Evolutionary conservation across 2,113 vertebrate genomes (phyloP), one percentile per base, ranked within the genome.

Genomic region (Gila orcuttii): DNA sequence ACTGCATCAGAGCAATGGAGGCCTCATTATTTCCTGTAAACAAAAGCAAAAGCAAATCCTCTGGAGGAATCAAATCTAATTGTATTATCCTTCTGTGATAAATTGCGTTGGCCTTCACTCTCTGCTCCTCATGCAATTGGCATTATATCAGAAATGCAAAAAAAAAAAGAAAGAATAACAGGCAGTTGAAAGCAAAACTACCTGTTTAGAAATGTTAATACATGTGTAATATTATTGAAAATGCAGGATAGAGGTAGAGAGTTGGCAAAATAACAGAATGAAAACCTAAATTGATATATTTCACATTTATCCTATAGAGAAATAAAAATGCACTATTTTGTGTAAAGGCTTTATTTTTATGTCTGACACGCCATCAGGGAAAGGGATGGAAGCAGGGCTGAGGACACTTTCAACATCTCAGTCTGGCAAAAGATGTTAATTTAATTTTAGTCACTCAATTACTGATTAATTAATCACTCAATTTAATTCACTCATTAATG

Each of bases 11-110:
- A 64, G 78, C 23, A 39, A 28, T 64, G 78, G n/a, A 64, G 23
- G 59, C 23, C 78, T 80, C 6, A 80, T 62, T 80, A 62, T n/a
- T n/a, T 45, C 57, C 33, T 80, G 57, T 62, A 80, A 80, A 62
- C 71, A 74, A 47, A 47, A 45, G 23, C 23, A 28, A 80, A 80
- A 62, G 21, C 78, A 80, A 64, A 80, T 60, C 36, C 81, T 87
- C 50, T 36, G 42, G 69, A 83, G 71, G 36, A 80, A 80, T 45
- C 28, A 10, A 80, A 45, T 42, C 12, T 25, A 36, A 64, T 25
- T 80, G 12, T 39, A 13, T 80, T 64, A 45, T 62, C 23, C 23
- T 62, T 64, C n/a, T 45, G 19, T 80, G n/a, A 62, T 45, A 15
- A 17, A 64, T 45, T 25, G 9, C 3, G n/a, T n/a, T 62, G 57